Base-by-base conservation (phyloP, 2,888 invertebrate species). In the Laothoe populi region DNA sequence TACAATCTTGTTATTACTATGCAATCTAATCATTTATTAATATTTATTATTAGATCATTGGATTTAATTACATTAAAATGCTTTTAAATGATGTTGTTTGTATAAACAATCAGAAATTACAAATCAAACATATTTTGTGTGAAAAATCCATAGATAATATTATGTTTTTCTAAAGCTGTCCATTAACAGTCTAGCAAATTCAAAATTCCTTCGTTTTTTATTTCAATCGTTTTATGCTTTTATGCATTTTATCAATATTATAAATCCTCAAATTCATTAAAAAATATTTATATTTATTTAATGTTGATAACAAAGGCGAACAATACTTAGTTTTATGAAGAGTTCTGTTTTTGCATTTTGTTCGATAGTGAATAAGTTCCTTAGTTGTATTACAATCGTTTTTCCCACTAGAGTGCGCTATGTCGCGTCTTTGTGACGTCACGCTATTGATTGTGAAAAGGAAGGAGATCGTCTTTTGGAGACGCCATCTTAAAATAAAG, bases 401-500 rank as follows among this genome's bases (percentile, higher is more conserved):
- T 53, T 57, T 57, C 13, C 38, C 84, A 68, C 71, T 70, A 89
- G 90, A 83, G 83, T 70, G 82, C 85, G 84, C 80, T 84, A 63
- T 71, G 71, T 79, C 77, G 87, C 87, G 86, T 88, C 91, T 90
- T 90, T 93, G 92, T 93, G 93, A 93, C 92, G 92, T 93, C 92
- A 92, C 83, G 68, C 71, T 88, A 90, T 90, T 90, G 90, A 91
- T 91, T 89, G 83, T 81, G 70, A 84, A 86, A 83, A 86, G 73
- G 80, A 83, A 85, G 82, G 86, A 88, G 88, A 88, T 87, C 86
- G 92, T 92, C 92, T 92, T 89, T 89, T 88, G 82, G 81, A 88
- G 91, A 91, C 92, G 92, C 92, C 92, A 92, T 92, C 91, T 92
- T 92, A 91, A 90, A 90, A 91, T 88, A 92, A 88, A 92, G 92